These are phyloP conservation scores for Philaethria dido DNA, from an alignment of 2,888 invertebrate species.

Conservation along the genomic window DNA sequence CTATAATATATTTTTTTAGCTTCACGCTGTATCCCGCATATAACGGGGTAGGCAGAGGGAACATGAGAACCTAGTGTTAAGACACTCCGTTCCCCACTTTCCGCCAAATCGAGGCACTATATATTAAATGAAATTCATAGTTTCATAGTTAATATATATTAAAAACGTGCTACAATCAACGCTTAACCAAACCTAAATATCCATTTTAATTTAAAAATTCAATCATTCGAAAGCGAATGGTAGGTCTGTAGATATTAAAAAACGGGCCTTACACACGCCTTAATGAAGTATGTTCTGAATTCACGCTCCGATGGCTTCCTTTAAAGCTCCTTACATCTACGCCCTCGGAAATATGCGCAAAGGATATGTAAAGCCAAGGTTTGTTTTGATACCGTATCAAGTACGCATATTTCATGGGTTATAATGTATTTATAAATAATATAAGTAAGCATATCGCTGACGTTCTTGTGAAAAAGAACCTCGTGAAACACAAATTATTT, in stretches of 20 bases:
- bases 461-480: too few relatives aligned
- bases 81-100: too few relatives aligned
- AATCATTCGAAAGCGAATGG: constrained; percentile 21
- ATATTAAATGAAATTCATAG: not conserved
- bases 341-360: constrained; percentile 51
- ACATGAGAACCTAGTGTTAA: too few relatives aligned
- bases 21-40: too few relatives aligned
- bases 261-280: constrained; percentile 43
- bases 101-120: too few relatives aligned
- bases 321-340: constrained; percentile 52
- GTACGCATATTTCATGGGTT: constrained; percentile 41
- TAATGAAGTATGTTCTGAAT: constrained; percentile 63
- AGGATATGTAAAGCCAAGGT: constrained; percentile 46
- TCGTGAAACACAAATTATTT: too few relatives aligned
- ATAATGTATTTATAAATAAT: not conserved
- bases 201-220: constrained; percentile 28
- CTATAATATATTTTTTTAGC: too few relatives aligned
- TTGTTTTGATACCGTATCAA: constrained; percentile 49
- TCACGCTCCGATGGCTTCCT: constrained; percentile 55
- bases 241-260: constrained; percentile 42
- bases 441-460: not conserved
- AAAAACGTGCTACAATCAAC: constrained; percentile 10
- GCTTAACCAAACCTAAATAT: constrained; percentile 10
- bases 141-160: not conserved
- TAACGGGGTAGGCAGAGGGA: too few relatives aligned